phyloP scores from a whole-genome alignment of 35 echinoderm and acorn worm genomes.

The Hemicentrotus pulcherrimus region DNA sequence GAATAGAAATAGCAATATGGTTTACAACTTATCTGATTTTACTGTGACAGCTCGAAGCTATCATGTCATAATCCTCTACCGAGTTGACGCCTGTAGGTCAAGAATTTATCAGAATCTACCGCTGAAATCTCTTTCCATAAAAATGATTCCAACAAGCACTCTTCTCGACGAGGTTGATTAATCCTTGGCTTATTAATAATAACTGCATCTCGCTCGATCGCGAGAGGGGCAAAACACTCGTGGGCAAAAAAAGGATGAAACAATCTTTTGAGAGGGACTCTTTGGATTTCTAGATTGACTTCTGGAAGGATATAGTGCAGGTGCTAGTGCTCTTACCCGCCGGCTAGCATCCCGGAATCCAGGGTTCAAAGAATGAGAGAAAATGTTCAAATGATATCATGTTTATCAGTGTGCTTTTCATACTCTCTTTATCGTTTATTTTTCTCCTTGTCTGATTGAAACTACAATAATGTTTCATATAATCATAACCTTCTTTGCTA shows the following conservation, averaged over 20 bases:
- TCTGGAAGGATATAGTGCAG: background rate
- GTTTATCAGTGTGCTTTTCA: background rate
- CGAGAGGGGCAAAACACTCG: background rate
- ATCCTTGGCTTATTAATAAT: background rate
- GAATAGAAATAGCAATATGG: background rate
- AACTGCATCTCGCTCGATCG: background rate
- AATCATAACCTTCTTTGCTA: too few relatives aligned
- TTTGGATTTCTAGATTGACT: background rate
- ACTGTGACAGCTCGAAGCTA: background rate
- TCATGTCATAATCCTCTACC: background rate
- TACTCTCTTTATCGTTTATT: background rate
- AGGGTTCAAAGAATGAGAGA: background rate
- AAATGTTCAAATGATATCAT: background rate
- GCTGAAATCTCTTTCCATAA: background rate
- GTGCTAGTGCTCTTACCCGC: background rate
- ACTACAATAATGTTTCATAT: too few relatives aligned
- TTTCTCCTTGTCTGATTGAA: too few relatives aligned
- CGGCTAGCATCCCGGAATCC: background rate
- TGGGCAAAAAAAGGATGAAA: background rate
- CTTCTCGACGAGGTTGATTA: background rate
- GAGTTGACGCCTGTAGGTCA: background rate
- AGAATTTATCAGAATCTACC: conserved; percentile 1
- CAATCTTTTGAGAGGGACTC: background rate
- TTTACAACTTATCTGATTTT: background rate
- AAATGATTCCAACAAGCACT: background rate